A percentile compares a stretch with the other conserved stretches of the same genome.
These are phyloP conservation scores for Archaeoteleia sp. DNA, from an alignment of 2,888 invertebrate species.

Conservation along the genomic window DNA sequence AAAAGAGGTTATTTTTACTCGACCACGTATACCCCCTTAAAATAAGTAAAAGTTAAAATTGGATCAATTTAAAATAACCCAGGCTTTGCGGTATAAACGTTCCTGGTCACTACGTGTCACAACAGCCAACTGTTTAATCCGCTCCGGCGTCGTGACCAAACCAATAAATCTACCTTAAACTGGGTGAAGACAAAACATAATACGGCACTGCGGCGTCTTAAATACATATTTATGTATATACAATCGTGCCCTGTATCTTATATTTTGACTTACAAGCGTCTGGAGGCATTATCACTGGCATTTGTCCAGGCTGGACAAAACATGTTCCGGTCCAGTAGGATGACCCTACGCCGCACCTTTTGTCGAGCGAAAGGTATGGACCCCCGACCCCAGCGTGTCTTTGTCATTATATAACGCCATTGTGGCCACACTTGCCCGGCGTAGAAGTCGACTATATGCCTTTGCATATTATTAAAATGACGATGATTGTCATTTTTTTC, in stretches of 20 bases:
- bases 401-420: constrained; percentile 75
- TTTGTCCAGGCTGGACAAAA: constrained; percentile 72
- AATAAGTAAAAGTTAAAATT: too few relatives aligned
- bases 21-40: too few relatives aligned
- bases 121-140: not conserved
- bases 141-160: not conserved
- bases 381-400: constrained; percentile 70
- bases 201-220: constrained; percentile 27
- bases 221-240: constrained; percentile 50
- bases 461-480: constrained; percentile 75
- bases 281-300: constrained; percentile 68
- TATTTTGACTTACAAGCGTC: constrained; percentile 65
- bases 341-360: constrained; percentile 75
- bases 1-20: too few relatives aligned
- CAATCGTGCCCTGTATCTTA: constrained; percentile 41
- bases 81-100: too few relatives aligned
- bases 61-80: too few relatives aligned
- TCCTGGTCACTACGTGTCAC: not conserved
- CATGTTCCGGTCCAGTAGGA: constrained; percentile 75
- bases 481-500: constrained; percentile 75
- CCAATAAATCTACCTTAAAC: not conserved
- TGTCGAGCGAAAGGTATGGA: constrained; percentile 73
- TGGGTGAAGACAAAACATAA: constrained; percentile 33
- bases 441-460: constrained; percentile 66
- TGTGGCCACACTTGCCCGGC: constrained; percentile 74